A percentile compares a stretch with the other conserved stretches of the same genome.
These are phyloP conservation scores for Bufotes viridis DNA, from an alignment of 2,797 vertebrate species.

Conservation along the genomic window DNA sequence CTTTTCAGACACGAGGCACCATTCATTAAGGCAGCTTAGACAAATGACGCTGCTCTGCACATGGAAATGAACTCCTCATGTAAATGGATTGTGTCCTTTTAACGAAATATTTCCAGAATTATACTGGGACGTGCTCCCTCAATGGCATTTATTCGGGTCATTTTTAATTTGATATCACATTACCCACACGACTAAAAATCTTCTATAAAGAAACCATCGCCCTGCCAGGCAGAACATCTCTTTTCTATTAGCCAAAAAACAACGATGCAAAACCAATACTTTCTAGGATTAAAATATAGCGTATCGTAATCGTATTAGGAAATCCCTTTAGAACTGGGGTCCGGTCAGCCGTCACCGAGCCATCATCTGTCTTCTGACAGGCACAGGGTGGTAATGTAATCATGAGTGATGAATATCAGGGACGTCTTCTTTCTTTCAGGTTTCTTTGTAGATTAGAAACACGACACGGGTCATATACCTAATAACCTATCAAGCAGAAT, in stretches of 20 bases:
- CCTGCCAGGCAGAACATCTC: neutral
- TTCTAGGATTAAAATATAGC: constrained; percentile 44
- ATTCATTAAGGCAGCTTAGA: neutral
- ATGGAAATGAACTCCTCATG: constrained; percentile 3
- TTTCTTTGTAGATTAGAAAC: constrained; percentile 12
- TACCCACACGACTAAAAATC: neutral
- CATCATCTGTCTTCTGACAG: constrained; percentile 45
- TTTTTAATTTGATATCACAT: neutral
- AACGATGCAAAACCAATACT: constrained; percentile 45
- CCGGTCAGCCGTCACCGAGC: constrained; percentile 30
- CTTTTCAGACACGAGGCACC: neutral
- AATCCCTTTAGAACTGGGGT: constrained; percentile 30
- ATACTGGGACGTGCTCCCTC: neutral
- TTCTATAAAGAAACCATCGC: neutral
- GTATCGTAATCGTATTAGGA: constrained; percentile 50
- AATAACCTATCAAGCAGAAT: neutral
- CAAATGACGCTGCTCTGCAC: neutral
- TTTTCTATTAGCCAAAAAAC: constrained; percentile 32
- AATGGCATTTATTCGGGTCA: neutral
- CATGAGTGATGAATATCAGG: constrained; percentile 43
- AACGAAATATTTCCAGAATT: constrained; percentile 2
- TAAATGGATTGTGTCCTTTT: neutral
- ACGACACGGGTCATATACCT: neutral
- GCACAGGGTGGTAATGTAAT: constrained; percentile 36
- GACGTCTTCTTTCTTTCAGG: constrained; percentile 4